Base-by-base conservation (phyloP, 2,113 vertebrate species). In the Syngnathoides biaculeatus region DNA sequence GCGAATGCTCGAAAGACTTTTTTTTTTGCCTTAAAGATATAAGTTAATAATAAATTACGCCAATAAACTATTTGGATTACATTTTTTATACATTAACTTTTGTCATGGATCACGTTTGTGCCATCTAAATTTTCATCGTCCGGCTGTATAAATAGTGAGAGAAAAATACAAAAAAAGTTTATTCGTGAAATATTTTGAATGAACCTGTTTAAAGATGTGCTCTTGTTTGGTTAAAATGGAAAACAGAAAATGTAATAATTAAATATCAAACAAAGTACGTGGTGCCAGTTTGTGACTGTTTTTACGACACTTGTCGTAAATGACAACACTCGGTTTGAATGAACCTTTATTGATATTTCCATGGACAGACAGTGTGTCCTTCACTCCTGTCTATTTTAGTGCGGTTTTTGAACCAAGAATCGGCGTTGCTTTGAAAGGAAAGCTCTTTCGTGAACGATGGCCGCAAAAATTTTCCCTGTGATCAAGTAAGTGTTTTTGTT, bases 401-500 rank as follows among this genome's bases (percentile, higher is more conserved):
- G 17, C 58, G 38, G 8, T 55, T 43, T 8, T 24, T 24, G 3
- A 38, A 62, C n/a, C 22, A 9, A 8, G 9, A 42, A 43, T 43
- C 59, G 20, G 38, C 5, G 80, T 52, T 7, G 50, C 30, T 38
- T 38, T 38, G 39, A 40, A 65, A 50, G 57, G 2, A 60, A 48
- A 67, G 35, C 5, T 52, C 61, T 17, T 4, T 43, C 55, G 47
- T 55, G 60, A 45, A 81, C 2, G 39, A 95, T 94, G 93, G 92
- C 92, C 10, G 76, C 89, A 40, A 87, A 74, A 69, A 69, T 94
- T 24, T 68, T 92, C 8, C 92, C 92, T 2, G 67, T 90, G 0
- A 12, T 91, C 24, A 93, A 91, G 94, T 95, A 79, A 92, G 92
- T 89, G 12, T 71, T 26, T 65, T 50, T 35, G 24, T 13, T 74